Conservation (phyloP, 2,113 vertebrate genomes). For the Sclerurus mexicanus region DNA sequence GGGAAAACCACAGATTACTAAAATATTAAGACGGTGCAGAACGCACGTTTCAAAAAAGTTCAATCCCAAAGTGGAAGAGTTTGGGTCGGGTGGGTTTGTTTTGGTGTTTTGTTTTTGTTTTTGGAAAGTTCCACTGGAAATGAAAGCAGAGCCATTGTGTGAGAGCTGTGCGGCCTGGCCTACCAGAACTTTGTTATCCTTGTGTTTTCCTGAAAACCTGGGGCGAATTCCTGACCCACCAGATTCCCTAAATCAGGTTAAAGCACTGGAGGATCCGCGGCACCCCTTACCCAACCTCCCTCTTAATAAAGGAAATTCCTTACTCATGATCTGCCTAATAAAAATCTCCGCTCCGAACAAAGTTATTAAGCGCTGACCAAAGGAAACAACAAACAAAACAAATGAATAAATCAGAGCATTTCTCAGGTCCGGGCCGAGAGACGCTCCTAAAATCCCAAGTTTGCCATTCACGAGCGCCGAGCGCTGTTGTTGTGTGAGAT, state of each 20-base stretch:
- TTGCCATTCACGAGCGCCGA: not conserved
- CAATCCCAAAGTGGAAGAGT: not conserved
- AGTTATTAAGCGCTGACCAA: conserved; percentile 27
- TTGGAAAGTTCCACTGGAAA: not conserved
- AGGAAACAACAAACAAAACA: not conserved
- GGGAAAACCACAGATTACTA: not conserved
- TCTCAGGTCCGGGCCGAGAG: not conserved
- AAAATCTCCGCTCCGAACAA: conserved; percentile 8
- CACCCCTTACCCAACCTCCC: not conserved
- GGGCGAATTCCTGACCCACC: not conserved
- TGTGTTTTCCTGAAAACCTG: not conserved
- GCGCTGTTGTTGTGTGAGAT: not conserved
- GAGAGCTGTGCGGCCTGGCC: not conserved
- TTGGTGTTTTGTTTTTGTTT: not conserved
- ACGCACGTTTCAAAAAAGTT: not conserved
- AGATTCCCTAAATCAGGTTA: accelerated
- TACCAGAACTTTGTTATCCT: conserved; percentile 26
- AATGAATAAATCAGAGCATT: not conserved
- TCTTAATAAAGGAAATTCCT: conserved; percentile 47
- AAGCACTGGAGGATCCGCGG: not conserved
- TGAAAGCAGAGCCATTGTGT: conserved; percentile 28
- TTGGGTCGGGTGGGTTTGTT: not conserved
- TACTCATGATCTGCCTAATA: conserved; percentile 28
- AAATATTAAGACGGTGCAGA: not conserved
- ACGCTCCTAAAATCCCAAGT: not conserved